Evolutionary conservation across 2,888 invertebrate genomes (phyloP).

Genomic region (Drosophila prolongata): DNA sequence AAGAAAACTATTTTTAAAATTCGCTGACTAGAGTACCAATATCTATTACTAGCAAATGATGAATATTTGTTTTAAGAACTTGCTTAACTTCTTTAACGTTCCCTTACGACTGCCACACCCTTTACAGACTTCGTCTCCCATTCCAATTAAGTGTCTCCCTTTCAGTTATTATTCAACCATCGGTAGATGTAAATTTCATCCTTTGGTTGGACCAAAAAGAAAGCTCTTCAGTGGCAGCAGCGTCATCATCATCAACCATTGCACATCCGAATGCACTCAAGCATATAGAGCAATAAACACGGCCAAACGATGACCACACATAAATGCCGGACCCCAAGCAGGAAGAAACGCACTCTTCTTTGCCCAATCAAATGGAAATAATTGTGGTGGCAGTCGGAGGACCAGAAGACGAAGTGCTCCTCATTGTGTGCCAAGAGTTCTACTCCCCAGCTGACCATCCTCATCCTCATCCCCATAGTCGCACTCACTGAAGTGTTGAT

Average conservation of each 20-base stretch:
- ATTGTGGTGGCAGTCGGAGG: conserved; percentile 67
- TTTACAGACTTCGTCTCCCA: neutral
- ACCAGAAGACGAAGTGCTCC: conserved; percentile 46
- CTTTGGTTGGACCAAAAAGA: conserved; percentile 24
- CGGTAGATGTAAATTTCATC: conserved; percentile 27
- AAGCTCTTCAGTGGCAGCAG: conserved; percentile 39
- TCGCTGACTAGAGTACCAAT: too few relatives aligned
- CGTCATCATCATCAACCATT: conserved; percentile 21
- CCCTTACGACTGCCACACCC: too few relatives aligned
- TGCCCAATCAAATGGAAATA: conserved; percentile 83
- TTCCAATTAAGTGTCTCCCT: neutral
- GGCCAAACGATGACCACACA: conserved; percentile 67
- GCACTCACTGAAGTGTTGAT: conserved; percentile 81
- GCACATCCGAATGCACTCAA: conserved; percentile 65
- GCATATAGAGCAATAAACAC: conserved; percentile 75
- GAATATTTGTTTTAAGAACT: too few relatives aligned
- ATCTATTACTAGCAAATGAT: too few relatives aligned
- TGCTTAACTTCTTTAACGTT: neutral
- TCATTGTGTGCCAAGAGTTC: conserved; percentile 58
- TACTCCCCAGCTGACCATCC: conserved; percentile 42
- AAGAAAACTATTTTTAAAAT: too few relatives aligned
- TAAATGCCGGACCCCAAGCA: conserved; percentile 46
- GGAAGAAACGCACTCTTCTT: conserved; percentile 77
- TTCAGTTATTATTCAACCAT: conserved; percentile 3
- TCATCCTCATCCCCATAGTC: conserved; percentile 33